Evolutionary conservation across 2,888 invertebrate species (phyloP).

Genomic region (Caenorhabditis japonica): DNA sequence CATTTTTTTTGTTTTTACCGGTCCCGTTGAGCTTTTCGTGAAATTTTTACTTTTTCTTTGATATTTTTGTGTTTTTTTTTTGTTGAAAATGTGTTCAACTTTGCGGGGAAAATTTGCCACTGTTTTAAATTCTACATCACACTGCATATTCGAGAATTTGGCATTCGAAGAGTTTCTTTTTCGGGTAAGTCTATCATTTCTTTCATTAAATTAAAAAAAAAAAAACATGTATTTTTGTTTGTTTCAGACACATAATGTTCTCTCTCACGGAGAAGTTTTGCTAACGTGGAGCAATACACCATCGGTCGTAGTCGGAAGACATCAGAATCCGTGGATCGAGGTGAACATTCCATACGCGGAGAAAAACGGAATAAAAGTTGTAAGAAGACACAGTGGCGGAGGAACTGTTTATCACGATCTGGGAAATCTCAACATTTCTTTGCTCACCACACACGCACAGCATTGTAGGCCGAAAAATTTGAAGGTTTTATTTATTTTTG

Average conservation of each 20-base stretch:
- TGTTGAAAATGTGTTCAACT: slow-evolving; percentile 27
- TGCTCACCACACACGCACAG: slow-evolving; percentile 87
- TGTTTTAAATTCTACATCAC: slow-evolving; percentile 91
- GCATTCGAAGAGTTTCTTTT: slow-evolving; percentile 97
- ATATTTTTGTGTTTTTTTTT: slow-evolving; percentile 5
- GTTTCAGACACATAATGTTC: slow-evolving; percentile 82
- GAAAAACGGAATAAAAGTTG: slow-evolving; percentile 82
- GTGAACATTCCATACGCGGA: slow-evolving; percentile 84
- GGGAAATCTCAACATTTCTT: slow-evolving; percentile 89
- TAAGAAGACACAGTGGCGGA: slow-evolving; percentile 89
- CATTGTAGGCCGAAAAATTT: slow-evolving; percentile 91
- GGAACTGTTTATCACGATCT: slow-evolving; percentile 95
- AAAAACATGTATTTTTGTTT: neutral
- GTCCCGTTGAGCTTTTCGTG: neutral
- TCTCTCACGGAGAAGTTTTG: slow-evolving; percentile 85
- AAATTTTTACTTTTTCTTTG: neutral
- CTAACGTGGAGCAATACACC: slow-evolving; percentile 93
- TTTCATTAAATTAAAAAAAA: neutral
- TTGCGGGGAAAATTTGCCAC: slow-evolving; percentile 38
- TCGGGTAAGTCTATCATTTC: slow-evolving; percentile 77
- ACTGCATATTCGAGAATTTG: slow-evolving; percentile 91
- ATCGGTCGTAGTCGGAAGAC: slow-evolving; percentile 93
- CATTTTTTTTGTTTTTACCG: neutral
- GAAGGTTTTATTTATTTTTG: too few species aligned
- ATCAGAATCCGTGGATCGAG: slow-evolving; percentile 97